Base-by-base conservation (phyloP, 2,113 vertebrate genomes). In the Sitta europaea region DNA sequence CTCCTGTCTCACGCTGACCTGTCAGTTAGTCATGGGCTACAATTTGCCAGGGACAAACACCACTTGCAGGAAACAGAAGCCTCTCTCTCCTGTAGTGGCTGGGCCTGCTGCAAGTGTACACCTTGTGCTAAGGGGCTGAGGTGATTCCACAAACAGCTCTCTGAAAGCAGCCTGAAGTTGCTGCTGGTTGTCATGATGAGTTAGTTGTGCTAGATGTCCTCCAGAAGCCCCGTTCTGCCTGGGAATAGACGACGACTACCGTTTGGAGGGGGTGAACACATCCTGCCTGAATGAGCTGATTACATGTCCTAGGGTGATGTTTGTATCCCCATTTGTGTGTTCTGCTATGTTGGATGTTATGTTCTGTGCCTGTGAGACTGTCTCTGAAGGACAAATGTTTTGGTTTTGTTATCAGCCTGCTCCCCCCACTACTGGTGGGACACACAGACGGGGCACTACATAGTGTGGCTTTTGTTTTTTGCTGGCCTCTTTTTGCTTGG, bases 181-280 rank as follows among this genome's bases (percentile, higher is more conserved):
- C 89, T 94, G 91, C 83, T 94, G 79, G 92, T 94, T 96, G 96
- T 93, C 96, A 95, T 1, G 91, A 94, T 59, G 88, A 80, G 91
- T 95, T 97, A 97, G 91, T 62, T 94, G 96, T 93, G 91, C 90
- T 92, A 94, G 82, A 79, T 77, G 94, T 94, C 86, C 92, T 83
- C 88, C 94, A 93, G 82, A 93, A 96, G 88, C 67, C 67, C 3
- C 0, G 3, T 43, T 90, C 71, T 94, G 79, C 94, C 75, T 63
- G 79, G 79, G 67, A 94, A 63, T 58, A 95, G 86, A 77, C 88
- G 83, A 63, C 4, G 51, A 73, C 88, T 94, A 27, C 82, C 83
- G 71, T 93, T 95, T 55, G 59, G 72, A 77, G 91, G 6, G 42
- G 63, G 8, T 80, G 67, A 95, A 80, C 54, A 23, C 38, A 70